Evolutionary conservation across 2,888 invertebrate species (phyloP).

Genomic region (Melanophora roralis): DNA sequence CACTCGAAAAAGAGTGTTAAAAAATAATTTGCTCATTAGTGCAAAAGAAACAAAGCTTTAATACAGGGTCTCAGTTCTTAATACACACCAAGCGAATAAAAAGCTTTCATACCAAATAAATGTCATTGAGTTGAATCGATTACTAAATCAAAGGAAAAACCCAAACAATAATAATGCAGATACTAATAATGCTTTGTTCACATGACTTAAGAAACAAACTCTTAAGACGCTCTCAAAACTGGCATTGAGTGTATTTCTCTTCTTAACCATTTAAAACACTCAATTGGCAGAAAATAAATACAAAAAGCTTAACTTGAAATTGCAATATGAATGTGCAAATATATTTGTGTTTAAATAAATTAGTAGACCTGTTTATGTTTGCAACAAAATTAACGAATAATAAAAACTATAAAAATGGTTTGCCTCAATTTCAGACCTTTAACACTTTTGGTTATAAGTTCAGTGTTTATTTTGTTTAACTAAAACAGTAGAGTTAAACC

Average conservation of each 20-base stretch:
- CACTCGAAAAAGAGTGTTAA: slow-evolving; percentile 27
- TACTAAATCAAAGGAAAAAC: neutral
- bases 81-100: neutral
- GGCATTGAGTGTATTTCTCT: slow-evolving; percentile 21
- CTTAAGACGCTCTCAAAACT: neutral
- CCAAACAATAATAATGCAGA: neutral
- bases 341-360: neutral
- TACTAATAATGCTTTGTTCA: neutral
- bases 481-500: no score
- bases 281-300: neutral
- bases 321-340: slow-evolving; percentile 53
- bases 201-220: no score
- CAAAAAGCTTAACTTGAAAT: slow-evolving; percentile 30
- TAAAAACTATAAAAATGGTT: neutral
- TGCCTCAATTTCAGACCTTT: neutral
- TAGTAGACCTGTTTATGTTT: neutral
- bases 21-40: slow-evolving; percentile 23
- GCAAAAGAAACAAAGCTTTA: slow-evolving; percentile 33
- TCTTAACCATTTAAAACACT: slow-evolving; percentile 7
- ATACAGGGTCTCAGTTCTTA: neutral
- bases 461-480: neutral
- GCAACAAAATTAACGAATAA: neutral
- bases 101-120: slow-evolving; percentile 32
- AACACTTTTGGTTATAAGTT: neutral
- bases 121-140: slow-evolving; percentile 38